Percentiles rank a stretch among this genome's conserved stretches.
Evolutionary conservation across 1,140 invertebrate species (phyloP).

Genomic region (Euura saliciscinereae): DNA sequence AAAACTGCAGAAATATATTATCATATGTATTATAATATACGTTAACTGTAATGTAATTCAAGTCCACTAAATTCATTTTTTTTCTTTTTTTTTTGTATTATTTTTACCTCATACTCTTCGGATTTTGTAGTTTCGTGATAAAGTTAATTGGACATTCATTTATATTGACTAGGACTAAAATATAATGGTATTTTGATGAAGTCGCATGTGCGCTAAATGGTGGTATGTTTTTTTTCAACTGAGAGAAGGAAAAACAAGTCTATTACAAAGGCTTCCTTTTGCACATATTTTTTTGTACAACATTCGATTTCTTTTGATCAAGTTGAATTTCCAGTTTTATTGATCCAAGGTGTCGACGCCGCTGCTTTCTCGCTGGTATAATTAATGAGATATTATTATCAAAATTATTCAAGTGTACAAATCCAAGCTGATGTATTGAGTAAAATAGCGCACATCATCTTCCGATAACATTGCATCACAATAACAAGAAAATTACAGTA

Average conservation of each 20-base stretch:
- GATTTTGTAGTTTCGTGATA: neutral
- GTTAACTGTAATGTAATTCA: neutral
- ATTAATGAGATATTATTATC: neutral
- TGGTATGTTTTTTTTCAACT: neutral
- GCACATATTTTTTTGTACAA: neutral
- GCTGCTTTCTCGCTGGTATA: neutral
- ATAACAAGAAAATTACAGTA: neutral
- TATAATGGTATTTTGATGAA: neutral
- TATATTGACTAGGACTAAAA: slow-evolving; percentile 2
- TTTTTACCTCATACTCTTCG: no score
- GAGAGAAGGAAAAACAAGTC: neutral
- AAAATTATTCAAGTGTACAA: neutral
- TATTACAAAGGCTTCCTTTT: neutral
- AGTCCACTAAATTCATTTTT: neutral
- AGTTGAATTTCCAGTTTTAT: no score
- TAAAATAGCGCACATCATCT: neutral
- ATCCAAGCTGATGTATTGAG: slow-evolving; percentile 7
- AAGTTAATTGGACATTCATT: slow-evolving; percentile 1
- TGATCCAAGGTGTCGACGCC: no score
- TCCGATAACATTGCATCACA: neutral
- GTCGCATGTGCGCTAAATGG: neutral
- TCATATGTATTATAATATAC: neutral
- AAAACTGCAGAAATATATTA: neutral
- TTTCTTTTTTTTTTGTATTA: no score
- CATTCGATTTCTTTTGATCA: neutral